These are phyloP conservation scores for Cataglyphis hispanica DNA, from an alignment of 1,140 invertebrate species.

Conservation along the genomic window DNA sequence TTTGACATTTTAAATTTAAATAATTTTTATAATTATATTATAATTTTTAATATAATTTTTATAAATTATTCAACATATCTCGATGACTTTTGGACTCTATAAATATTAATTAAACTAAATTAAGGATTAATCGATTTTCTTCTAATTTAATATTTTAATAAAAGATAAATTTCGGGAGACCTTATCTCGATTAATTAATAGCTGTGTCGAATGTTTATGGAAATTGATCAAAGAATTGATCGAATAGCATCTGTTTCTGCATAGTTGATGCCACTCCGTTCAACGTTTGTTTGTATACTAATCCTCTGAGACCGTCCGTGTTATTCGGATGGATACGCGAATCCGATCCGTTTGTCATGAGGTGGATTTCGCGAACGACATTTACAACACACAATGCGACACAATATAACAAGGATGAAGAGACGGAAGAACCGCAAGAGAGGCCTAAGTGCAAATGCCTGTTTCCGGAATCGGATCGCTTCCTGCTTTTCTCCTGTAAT, in stretches of 20 bases:
- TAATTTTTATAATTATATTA: not conserved
- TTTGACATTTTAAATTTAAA: not conserved
- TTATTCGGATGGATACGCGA: not conserved
- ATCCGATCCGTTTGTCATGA: slow-evolving; percentile 18
- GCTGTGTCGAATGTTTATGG: not conserved
- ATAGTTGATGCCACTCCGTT: not conserved
- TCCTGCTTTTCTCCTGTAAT: slow-evolving; percentile 75
- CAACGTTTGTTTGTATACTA: not conserved
- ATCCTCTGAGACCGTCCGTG: not conserved
- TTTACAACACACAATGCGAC: slow-evolving; percentile 30
- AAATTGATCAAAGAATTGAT: not conserved
- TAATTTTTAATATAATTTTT: too few species aligned
- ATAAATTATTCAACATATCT: not conserved
- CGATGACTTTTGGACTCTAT: not conserved
- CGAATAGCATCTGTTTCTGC: not conserved
- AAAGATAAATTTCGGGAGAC: not conserved
- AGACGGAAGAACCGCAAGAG: slow-evolving; percentile 37
- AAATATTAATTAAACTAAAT: not conserved
- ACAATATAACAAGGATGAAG: slow-evolving; percentile 4
- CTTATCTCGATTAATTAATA: not conserved
- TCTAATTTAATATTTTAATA: not conserved
- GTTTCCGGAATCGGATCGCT: slow-evolving; percentile 74
- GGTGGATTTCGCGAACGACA: slow-evolving; percentile 31
- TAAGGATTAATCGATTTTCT: not conserved
- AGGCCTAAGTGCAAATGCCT: slow-evolving; percentile 84